Evolutionary conservation across 2,888 invertebrate genomes (phyloP), one percentile per base, ranked within the genome.

Genomic region (Agrenia bidenticulata): DNA sequence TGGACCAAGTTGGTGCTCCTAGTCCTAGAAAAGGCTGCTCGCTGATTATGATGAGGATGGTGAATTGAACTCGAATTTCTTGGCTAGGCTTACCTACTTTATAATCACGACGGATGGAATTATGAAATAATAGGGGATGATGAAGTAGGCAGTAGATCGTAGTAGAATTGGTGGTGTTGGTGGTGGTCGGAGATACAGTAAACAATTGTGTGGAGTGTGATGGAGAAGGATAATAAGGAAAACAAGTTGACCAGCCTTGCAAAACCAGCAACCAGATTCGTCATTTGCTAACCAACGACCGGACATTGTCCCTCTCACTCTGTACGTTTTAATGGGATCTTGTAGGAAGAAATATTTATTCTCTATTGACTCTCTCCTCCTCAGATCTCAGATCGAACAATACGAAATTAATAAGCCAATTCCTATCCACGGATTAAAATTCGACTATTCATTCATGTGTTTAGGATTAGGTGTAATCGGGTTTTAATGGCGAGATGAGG

Each of bases 71-170:
- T 32, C 32, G 45, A 45, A 45, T 45, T 19, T 45, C 45, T n/a
- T 45, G 45, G n/a, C 15, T 15, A 15, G 15, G 15, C 45, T 45
- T 45, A 45, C 45, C 45, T 19, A 45, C 45, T 45, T 45, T 45
- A 45, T 45, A 45, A 45, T 45, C 45, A 45, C n/a, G 45, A 45
- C 19, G 45, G 45, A 45, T 45, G 45, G 15, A 45, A 45, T 45
- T 9, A 45, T 45, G 45, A 45, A 45, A 45, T 45, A 45, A 45
- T 45, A 5, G 19, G 45, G 15, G 32, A 45, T 45, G 45, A 45
- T 45, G 19, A 7, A 32, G 32, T 32, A 32, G 5, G 11, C 11
- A 4, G 4, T 11, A 7, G 11, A 32, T 4, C 32, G 32, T 32
- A 7, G 32, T 4, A 9, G 45, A 15, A 9, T 19, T 45, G 19